Conservation (phyloP, 2,113 vertebrate genomes). For the Scartelaos histophorus region DNA sequence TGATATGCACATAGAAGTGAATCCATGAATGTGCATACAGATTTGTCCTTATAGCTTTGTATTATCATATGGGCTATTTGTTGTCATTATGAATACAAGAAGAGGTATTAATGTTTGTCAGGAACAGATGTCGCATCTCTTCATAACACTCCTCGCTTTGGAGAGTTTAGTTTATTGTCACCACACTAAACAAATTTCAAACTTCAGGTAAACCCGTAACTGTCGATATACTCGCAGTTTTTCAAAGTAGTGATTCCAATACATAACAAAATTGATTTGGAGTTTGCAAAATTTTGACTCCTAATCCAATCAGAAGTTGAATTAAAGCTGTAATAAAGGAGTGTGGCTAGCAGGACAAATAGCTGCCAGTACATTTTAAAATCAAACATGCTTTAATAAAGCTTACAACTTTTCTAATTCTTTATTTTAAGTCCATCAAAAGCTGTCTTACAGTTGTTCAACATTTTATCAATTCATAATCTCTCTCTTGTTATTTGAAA, state of each 20-base stretch:
- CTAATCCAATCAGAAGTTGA: neutral
- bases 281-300: neutral
- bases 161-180: neutral
- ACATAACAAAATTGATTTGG: neutral
- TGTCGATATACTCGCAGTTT: neutral
- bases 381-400: slow-evolving; percentile 1
- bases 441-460: slow-evolving; percentile 27
- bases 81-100: neutral
- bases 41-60: neutral
- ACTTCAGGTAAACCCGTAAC: neutral
- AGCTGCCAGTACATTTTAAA: neutral
- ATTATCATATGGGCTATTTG: neutral
- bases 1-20: slow-evolving; percentile 19
- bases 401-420: neutral
- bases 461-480: slow-evolving; percentile 17
- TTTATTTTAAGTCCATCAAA: slow-evolving; percentile 32
- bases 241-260: neutral
- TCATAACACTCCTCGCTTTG: neutral
- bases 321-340: neutral
- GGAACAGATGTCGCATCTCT: neutral
- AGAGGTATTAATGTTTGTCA: neutral
- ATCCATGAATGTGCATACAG: slow-evolving; percentile 10
- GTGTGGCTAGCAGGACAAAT: neutral
- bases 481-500: slow-evolving; percentile 49
- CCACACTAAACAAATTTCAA: neutral